Evolutionary conservation across 2,797 vertebrate genomes (phyloP), one percentile per base, ranked within the genome.

Genomic region (Falco biarmicus): DNA sequence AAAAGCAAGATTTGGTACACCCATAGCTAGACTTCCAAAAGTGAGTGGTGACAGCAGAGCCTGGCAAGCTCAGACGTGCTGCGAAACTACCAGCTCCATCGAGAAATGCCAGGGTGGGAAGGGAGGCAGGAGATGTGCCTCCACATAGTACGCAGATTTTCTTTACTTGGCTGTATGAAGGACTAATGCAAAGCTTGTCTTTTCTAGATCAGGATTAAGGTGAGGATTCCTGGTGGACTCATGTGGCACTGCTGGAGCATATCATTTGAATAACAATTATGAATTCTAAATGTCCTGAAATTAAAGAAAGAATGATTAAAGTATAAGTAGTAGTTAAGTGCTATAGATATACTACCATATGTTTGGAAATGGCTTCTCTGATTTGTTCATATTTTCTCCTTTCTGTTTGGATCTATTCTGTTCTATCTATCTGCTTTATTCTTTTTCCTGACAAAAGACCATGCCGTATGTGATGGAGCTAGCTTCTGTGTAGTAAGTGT

Each of bases 1-100:
- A 26, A 29, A 50, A 37, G 1, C 3, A 5, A 53, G 54, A 47
- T 2, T 78, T 28, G 26, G 32, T 19, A 2, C 0, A 0, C 45
- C 2, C 2, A 48, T 25, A 39, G 60, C 6, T 50, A 51, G 25
- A 13, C 12, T 34, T 63, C 21, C 60, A 26, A 25, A 29, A 25
- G 15, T 5, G 32, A 14, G 6, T 3, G 60, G 74, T 26, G 79
- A 12, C 24, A 45, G 47, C 7, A 39, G 79, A 81, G 66, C 10
- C 54, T 21, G 75, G 57, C 1, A 13, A 51, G 54, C 77, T 47
- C 7, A 1, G 15, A 11, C 4, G 29, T 9, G 53, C 43, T 15
- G 32, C 1, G 71, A 73, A 21, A 0, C 15, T 5, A 2, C 10
- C 13, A 12, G 63, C 48, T 39, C 32, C 47, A 7, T 14, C 32